These are phyloP conservation scores for Gobio occitaniae DNA, from an alignment of 2,797 vertebrate species.

Conservation along the genomic window DNA sequence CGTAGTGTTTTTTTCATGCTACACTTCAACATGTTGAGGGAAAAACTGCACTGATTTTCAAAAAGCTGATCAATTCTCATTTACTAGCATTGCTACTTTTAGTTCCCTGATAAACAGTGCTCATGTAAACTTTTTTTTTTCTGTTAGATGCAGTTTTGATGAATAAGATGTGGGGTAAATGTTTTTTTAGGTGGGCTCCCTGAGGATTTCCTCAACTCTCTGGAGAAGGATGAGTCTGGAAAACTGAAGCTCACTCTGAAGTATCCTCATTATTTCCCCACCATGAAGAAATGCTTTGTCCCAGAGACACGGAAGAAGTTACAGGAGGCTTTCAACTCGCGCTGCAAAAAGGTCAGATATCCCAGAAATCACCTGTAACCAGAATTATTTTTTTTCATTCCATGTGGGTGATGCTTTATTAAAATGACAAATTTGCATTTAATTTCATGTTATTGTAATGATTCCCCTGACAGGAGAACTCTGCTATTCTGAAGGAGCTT, in stretches of 20 bases:
- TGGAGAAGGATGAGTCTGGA: constrained; percentile 86
- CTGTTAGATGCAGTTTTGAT: background rate
- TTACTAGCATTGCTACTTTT: background rate
- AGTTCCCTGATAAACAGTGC: background rate
- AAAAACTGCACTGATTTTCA: background rate
- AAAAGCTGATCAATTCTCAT: background rate
- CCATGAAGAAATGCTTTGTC: constrained; percentile 94
- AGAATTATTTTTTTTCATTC: background rate
- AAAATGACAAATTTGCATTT: too few species aligned
- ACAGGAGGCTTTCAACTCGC: constrained; percentile 94
- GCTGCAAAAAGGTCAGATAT: constrained; percentile 88
- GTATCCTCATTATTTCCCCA: constrained; percentile 96
- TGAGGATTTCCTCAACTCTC: constrained; percentile 90
- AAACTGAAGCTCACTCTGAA: constrained; percentile 93
- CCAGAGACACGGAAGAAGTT: constrained; percentile 88
- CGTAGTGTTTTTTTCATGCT: too few species aligned
- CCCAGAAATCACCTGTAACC: background rate
- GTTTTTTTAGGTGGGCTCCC: constrained; percentile 87
- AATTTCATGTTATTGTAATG: background rate
- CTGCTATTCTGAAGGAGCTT: constrained; percentile 89
- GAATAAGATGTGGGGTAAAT: background rate
- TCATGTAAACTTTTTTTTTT: background rate
- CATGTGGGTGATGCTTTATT: too few species aligned
- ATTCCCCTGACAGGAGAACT: constrained; percentile 84
- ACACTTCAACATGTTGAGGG: background rate